Percentiles rank a stretch among this genome's conserved stretches.
Conservation (phyloP, 2,113 vertebrate genomes). For the Lophius piscatorius region DNA sequence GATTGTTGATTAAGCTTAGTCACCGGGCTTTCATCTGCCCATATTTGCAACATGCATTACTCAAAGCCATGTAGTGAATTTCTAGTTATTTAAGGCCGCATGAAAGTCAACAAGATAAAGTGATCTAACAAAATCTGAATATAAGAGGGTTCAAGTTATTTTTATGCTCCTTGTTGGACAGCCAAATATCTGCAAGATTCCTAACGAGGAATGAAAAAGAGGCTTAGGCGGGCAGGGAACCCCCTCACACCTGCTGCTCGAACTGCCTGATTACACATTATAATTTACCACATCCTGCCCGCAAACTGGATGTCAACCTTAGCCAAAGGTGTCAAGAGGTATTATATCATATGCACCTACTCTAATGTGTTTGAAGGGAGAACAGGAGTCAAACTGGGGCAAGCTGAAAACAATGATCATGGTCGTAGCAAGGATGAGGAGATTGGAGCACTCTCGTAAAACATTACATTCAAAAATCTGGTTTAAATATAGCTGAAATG, state of each 20-base stretch:
- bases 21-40: constrained; percentile 20
- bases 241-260: constrained; percentile 67
- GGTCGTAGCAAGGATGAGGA: background rate
- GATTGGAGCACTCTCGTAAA: background rate
- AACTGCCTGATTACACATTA: constrained; percentile 45
- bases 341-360: constrained; percentile 29
- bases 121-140: background rate
- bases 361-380: constrained; percentile 38
- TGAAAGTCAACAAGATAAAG: background rate
- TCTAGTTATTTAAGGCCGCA: background rate
- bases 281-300: constrained; percentile 26
- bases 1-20: constrained; percentile 7
- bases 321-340: constrained; percentile 51
- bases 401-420: constrained; percentile 33
- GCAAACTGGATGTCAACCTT: constrained; percentile 25
- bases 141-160: constrained; percentile 7
- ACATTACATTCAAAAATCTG: background rate
- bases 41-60: constrained; percentile 21
- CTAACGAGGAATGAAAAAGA: constrained; percentile 65
- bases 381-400: constrained; percentile 19
- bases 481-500: no score
- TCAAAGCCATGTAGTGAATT: constrained; percentile 13
- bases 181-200: constrained; percentile 52
- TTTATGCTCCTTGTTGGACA: constrained; percentile 22
- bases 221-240: constrained; percentile 46